These are phyloP conservation scores for Eupeodes luniger DNA, from an alignment of 2,888 invertebrate genomes.

Conservation along the genomic window DNA sequence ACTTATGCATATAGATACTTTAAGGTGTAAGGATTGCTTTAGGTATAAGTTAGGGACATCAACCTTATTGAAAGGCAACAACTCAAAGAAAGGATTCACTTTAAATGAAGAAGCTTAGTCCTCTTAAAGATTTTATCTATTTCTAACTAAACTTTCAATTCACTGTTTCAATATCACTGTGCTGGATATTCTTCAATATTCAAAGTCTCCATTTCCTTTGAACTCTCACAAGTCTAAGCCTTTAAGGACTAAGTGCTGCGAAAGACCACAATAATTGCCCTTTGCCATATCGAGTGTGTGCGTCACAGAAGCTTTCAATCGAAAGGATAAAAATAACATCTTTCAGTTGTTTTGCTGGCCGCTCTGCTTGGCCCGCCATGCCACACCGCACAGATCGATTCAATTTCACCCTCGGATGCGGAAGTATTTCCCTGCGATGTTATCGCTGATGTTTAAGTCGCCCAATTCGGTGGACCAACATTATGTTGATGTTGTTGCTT, in stretches of 20 bases:
- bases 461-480: slow-evolving; percentile 43
- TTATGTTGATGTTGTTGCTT: slow-evolving; percentile 43
- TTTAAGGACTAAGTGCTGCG: neutral
- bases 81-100: too few relatives aligned
- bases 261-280: neutral
- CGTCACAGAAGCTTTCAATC: neutral
- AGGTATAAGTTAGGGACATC: too few relatives aligned
- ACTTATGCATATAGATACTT: too few relatives aligned
- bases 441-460: slow-evolving; percentile 56
- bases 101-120: too few relatives aligned
- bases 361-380: too few relatives aligned
- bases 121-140: too few relatives aligned
- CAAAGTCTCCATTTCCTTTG: too few relatives aligned
- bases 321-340: slow-evolving; percentile 37
- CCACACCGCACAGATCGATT: slow-evolving; percentile 80
- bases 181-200: too few relatives aligned
- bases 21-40: too few relatives aligned
- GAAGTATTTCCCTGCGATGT: slow-evolving; percentile 73
- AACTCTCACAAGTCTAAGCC: neutral
- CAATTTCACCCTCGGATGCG: slow-evolving; percentile 81
- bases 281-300: neutral
- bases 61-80: too few relatives aligned
- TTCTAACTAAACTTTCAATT: too few relatives aligned
- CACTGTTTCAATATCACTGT: too few relatives aligned
- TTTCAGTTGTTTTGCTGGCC: slow-evolving; percentile 55